Conservation (phyloP, 2,113 vertebrate species). For the Fregata magnificens region DNA sequence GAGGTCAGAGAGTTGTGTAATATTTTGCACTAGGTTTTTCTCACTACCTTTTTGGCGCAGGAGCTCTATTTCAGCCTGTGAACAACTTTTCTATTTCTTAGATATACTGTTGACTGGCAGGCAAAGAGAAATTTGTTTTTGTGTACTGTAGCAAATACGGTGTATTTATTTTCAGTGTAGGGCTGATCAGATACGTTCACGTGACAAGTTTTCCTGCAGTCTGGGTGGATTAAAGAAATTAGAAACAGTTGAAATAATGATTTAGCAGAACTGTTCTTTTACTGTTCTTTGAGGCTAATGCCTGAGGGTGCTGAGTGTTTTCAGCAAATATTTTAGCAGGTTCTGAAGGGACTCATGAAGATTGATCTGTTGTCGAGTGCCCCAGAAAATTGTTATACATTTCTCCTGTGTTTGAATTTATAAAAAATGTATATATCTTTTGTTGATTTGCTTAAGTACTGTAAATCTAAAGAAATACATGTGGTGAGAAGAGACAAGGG, state of each 20-base stretch:
- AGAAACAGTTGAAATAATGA: neutral
- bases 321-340: neutral
- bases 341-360: neutral
- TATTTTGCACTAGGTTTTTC: neutral
- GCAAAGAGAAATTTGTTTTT: neutral
- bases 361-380: neutral
- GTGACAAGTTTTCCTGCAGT: neutral
- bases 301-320: neutral
- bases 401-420: neutral
- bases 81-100: neutral
- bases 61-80: neutral
- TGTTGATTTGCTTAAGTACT: neutral
- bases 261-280: neutral
- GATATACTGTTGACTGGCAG: neutral
- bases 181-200: neutral
- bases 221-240: neutral
- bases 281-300: neutral
- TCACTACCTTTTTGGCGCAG: neutral
- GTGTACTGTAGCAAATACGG: accelerated
- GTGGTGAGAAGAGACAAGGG: neutral
- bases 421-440: neutral
- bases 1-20: neutral
- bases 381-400: neutral
- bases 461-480: neutral
- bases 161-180: neutral